phyloP scores from a whole-genome alignment of 2,888 invertebrate genomes.

The Creontiades dilutus region DNA sequence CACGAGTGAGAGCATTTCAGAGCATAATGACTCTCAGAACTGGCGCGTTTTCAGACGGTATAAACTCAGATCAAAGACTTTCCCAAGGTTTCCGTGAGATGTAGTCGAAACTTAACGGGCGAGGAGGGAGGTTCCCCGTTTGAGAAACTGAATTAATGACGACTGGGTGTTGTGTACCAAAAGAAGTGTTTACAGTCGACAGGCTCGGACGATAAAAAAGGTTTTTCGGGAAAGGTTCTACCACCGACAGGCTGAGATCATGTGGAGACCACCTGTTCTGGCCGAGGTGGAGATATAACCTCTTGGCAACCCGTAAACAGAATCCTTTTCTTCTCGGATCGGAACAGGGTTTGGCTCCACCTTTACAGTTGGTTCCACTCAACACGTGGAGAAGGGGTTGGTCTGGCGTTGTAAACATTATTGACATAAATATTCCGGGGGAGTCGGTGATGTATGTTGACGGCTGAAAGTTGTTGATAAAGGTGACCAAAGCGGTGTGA shows the following conservation, averaged over 20 bases:
- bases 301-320: slow-evolving; percentile 48
- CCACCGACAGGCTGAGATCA: slow-evolving; percentile 30
- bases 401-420: not conserved
- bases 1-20: not conserved
- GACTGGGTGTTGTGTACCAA: slow-evolving; percentile 46
- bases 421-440: slow-evolving; percentile 22
- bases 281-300: slow-evolving; percentile 52
- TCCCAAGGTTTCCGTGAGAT: slow-evolving; percentile 35
- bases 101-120: not conserved
- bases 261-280: slow-evolving; percentile 66
- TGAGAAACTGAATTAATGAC: slow-evolving; percentile 52
- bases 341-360: slow-evolving; percentile 27
- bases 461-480: not conserved
- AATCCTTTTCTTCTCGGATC: slow-evolving; percentile 43
- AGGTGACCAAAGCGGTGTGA: not conserved
- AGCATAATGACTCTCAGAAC: slow-evolving; percentile 34
- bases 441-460: not conserved
- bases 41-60: slow-evolving; percentile 58
- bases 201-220: slow-evolving; percentile 57
- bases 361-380: slow-evolving; percentile 62
- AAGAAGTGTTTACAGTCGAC: slow-evolving; percentile 37
- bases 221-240: slow-evolving; percentile 38
- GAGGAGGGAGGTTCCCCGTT: not conserved
- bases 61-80: slow-evolving; percentile 38
- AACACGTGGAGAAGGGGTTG: slow-evolving; percentile 7